Percentiles rank a stretch among this genome's conserved stretches.
phyloP scores from a whole-genome alignment of 2,113 vertebrate genomes.

The Corythornis cristatus region DNA sequence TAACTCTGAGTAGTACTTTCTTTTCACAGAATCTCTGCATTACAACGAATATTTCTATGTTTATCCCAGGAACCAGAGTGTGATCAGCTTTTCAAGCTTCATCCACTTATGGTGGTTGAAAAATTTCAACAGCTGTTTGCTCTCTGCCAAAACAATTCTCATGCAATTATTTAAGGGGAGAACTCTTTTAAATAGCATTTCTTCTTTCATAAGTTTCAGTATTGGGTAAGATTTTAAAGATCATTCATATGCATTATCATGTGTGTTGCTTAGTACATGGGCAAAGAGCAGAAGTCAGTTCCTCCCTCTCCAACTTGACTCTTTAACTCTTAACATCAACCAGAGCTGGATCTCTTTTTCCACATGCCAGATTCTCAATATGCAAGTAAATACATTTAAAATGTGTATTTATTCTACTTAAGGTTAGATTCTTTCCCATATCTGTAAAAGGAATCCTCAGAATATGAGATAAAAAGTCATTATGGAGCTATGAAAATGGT shows the following conservation, averaged over 20 bases:
- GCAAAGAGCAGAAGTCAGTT: neutral
- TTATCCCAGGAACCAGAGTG: neutral
- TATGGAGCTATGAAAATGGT: neutral
- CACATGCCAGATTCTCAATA: neutral
- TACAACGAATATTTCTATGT: neutral
- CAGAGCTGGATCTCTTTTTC: neutral
- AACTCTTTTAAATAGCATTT: neutral
- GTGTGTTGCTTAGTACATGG: neutral
- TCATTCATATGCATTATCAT: neutral
- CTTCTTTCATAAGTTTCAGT: neutral
- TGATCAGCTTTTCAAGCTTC: conserved; percentile 41
- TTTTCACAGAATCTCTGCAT: neutral
- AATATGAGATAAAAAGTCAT: neutral
- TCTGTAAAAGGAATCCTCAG: neutral
- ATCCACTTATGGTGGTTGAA: conserved; percentile 17
- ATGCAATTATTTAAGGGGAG: neutral
- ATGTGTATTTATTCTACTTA: neutral
- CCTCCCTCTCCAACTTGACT: neutral
- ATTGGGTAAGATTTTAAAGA: neutral
- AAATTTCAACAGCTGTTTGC: conserved; percentile 14
- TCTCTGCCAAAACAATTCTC: conserved; percentile 4
- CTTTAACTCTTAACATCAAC: neutral
- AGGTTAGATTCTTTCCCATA: neutral
- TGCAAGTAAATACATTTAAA: neutral
- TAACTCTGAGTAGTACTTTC: neutral